Base-by-base conservation (phyloP, 2,113 vertebrate species). In the Vombatus ursinus region DNA sequence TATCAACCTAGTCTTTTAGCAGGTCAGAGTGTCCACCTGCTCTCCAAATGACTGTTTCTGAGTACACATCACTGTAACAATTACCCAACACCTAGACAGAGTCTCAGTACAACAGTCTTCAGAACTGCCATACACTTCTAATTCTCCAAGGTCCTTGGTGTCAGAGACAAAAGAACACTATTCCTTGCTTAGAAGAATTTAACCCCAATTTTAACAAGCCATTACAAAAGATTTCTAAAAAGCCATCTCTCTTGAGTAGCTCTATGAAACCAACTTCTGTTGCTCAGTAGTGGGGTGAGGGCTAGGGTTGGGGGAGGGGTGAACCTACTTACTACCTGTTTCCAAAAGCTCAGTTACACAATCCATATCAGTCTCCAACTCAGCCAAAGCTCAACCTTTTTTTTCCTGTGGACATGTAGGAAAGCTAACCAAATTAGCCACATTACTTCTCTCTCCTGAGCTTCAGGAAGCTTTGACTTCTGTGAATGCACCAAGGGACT, bases 41-140 rank as follows among this genome's bases (percentile, higher is more conserved):
- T 95, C 95, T 94, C 94, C 90, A 96, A 91, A 94, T 91, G 92
- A 95, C 98, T 98, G 98, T 98, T 98, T 99, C 98, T 98, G 98
- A 96, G 98, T 98, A 98, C 98, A 95, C 52, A 89, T 97, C 95
- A 24, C 31, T 6, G 89, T 37, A 61, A 53, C 0, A 61, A 51
- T 19, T 11, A 89, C 92, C 93, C 16, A 89, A 57, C 52, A 3
- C 91, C 26, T 92, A 93, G 97, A 57, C 50, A 49, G 50, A 57
- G 92, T 48, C 6, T 57, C 92, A 37, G n/a, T 77, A 28, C 77
- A 23, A 54, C 68, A 90, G 89, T 52, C 2, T 10, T 12, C 57
- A 54, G 23, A 93, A 22, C 28, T 1, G 95, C 95, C 2, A n/a
- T 51, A 1, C 68, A 8, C 37, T 49, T 84, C 94, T 93, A 12